Evolutionary conservation across 2,888 invertebrate species (phyloP), one percentile per base, ranked within the genome.

Genomic region (Pristionchus entomophagus): DNA sequence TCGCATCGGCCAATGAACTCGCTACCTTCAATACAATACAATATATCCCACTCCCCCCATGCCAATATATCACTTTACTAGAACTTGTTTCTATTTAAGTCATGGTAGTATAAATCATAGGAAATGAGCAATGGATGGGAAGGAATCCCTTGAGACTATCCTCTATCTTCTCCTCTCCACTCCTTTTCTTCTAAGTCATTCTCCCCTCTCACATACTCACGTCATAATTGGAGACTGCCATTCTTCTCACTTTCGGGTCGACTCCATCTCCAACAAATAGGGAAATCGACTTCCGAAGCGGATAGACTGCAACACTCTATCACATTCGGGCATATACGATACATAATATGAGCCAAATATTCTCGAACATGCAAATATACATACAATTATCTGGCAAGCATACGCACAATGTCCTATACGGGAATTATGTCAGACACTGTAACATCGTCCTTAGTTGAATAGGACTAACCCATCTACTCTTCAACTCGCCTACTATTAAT

Each of bases 251-350:
- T 45, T 22, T 38, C 17, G 59, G 22, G 12, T 62, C 51, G 8
- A 83, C 32, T 62, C 51, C 49, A 29, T 83, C 83, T 26, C 19
- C 26, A 12, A 83, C 12, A 62, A n/a, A 83, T 26, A 83, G 38
- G 19, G 62, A 14, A 10, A 6, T 41, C 38, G 26, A 22, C 41
- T 59, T 32, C n/a, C 62, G 38, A 14, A 26, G 59, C 6, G 83
- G 83, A 35, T 62, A 83, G n/a, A 83, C 83, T 83, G 41, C 14
- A 83, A 45, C 45, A 38, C 5, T 17, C 10, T n/a, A 59, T 17
- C n/a, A 59, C n/a, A 49, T 49, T 12, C 17, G 17, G 8, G 17
- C 17, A 49, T 49, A 49, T 49, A 49, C 17, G n/a, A n/a, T n/a
- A n/a, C n/a, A n/a, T n/a, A n/a, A n/a, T n/a, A n/a, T n/a, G n/a